Evolutionary conservation across 2,113 vertebrate species (phyloP).

Genomic region (Tachysurus vachellii): DNA sequence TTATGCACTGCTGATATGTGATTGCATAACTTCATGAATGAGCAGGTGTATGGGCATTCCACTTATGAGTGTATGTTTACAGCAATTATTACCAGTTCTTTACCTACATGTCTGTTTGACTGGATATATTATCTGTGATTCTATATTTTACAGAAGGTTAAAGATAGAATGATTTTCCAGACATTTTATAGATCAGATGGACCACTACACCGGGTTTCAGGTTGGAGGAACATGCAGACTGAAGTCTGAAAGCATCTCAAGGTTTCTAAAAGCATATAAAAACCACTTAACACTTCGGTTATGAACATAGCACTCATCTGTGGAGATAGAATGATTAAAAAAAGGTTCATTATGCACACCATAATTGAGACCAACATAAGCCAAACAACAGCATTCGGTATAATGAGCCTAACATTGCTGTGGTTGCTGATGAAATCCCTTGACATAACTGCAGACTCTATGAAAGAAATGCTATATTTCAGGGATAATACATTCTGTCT

Average conservation of each 20-base stretch:
- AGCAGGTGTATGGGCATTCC: neutral
- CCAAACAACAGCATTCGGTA: slow-evolving; percentile 41
- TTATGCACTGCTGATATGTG: neutral
- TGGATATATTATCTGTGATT: neutral
- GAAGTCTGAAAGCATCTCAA: neutral
- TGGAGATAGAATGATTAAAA: slow-evolving; percentile 18
- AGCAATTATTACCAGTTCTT: neutral
- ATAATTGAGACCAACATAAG: slow-evolving; percentile 32
- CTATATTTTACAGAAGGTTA: neutral
- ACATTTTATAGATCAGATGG: neutral
- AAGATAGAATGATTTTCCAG: neutral
- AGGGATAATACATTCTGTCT: slow-evolving; percentile 49
- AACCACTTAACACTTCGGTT: neutral
- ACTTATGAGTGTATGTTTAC: neutral
- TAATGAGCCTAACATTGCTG: slow-evolving; percentile 42
- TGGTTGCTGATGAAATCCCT: slow-evolving; percentile 54
- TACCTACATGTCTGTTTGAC: neutral
- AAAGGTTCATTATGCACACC: slow-evolving; percentile 21
- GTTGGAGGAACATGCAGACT: neutral
- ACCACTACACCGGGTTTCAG: neutral
- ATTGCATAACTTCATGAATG: neutral
- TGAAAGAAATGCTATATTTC: slow-evolving; percentile 48
- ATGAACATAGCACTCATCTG: slow-evolving; percentile 18
- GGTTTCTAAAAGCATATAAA: slow-evolving; percentile 1
- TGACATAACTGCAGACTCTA: slow-evolving; percentile 51